Percentiles rank a stretch among this genome's conserved stretches.
phyloP scores from a whole-genome alignment of 2,113 vertebrate species.

The Terrapene triunguis region DNA sequence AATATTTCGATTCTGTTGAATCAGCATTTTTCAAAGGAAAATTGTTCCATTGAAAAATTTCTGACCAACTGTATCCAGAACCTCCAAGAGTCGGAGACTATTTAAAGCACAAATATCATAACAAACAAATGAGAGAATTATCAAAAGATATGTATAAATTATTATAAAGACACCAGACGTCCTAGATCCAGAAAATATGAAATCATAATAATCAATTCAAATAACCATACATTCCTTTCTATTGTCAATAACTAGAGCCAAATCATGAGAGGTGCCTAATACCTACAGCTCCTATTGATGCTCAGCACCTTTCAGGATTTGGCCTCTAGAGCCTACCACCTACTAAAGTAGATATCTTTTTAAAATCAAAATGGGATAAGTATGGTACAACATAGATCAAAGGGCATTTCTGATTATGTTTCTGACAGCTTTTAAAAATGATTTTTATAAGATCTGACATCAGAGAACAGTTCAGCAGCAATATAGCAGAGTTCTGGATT shows the following conservation, averaged over 20 bases:
- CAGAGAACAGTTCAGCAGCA: neutral
- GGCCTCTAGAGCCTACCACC: neutral
- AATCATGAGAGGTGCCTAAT: neutral
- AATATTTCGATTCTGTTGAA: neutral
- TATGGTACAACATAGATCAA: neutral
- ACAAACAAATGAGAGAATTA: neutral
- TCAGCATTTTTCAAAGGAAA: neutral
- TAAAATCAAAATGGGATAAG: constrained; percentile 21
- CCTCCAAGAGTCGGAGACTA: neutral
- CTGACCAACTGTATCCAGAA: neutral
- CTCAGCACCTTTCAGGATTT: neutral
- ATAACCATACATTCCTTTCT: neutral
- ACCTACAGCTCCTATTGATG: neutral
- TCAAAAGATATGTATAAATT: neutral
- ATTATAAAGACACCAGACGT: neutral
- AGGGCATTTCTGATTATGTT: constrained; percentile 24
- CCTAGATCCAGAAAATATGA: neutral
- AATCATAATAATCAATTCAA: neutral
- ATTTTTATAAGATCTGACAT: constrained; percentile 13
- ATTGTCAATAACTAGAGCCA: neutral
- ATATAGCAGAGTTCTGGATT: neutral
- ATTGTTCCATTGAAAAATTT: neutral
- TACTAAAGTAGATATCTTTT: neutral
- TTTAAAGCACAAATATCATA: neutral
- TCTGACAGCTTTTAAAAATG: constrained; percentile 16